These are phyloP conservation scores for Hycleus cichorii DNA, from an alignment of 1,140 invertebrate species.

Conservation along the genomic window DNA sequence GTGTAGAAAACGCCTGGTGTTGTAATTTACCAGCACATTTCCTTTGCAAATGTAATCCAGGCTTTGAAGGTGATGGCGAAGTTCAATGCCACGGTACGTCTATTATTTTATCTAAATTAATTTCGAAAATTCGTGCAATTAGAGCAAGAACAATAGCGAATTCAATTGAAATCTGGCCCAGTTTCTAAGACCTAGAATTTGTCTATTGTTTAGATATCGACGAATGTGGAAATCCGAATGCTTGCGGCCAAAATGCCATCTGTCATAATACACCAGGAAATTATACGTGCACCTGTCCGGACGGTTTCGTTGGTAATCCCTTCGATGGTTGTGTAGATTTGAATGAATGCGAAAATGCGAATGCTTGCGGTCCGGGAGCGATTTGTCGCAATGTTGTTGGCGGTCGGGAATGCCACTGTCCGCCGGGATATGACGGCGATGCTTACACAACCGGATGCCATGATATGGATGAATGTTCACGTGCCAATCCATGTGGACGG, in stretches of 20 bases:
- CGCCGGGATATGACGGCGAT: slow-evolving; percentile 52
- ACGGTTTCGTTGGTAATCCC: slow-evolving; percentile 81
- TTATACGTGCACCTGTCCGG: slow-evolving; percentile 76
- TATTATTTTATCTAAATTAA: background rate
- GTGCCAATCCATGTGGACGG: slow-evolving; percentile 57
- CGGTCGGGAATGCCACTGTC: slow-evolving; percentile 74
- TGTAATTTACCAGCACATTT: slow-evolving; percentile 91
- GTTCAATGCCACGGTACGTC: slow-evolving; percentile 64
- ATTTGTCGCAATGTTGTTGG: slow-evolving; percentile 73
- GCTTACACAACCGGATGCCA: slow-evolving; percentile 53
- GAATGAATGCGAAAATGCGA: slow-evolving; percentile 68
- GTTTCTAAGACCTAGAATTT: background rate
- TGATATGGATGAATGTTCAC: slow-evolving; percentile 63
- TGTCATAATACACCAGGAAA: slow-evolving; percentile 83
- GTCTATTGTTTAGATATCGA: slow-evolving; percentile 62
- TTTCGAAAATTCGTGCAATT: background rate
- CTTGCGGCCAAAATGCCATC: slow-evolving; percentile 71
- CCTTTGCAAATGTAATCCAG: slow-evolving; percentile 86
- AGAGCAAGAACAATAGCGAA: slow-evolving; percentile 5
- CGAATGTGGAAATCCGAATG: slow-evolving; percentile 69
- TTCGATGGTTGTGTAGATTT: slow-evolving; percentile 76
- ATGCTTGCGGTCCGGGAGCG: slow-evolving; percentile 70
- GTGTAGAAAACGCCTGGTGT: slow-evolving; percentile 87
- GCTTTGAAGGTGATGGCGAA: slow-evolving; percentile 84
- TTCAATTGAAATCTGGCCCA: slow-evolving; percentile 2